phyloP scores from a whole-genome alignment of 2,888 invertebrate species.

The Scaptomyza parva region DNA sequence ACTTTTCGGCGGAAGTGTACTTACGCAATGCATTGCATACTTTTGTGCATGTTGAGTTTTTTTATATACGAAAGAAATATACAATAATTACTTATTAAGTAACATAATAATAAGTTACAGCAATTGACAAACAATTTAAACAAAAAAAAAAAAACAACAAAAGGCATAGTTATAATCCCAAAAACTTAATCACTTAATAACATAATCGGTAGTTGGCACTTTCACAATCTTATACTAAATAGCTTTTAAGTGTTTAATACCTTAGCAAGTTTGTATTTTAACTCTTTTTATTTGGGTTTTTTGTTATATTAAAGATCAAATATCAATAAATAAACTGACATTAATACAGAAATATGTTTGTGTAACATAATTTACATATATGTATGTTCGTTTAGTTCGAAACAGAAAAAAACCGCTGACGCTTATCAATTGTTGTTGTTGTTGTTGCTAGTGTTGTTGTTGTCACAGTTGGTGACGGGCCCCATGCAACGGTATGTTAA shows the following conservation, averaged over 20 bases:
- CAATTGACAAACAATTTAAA: slow-evolving; percentile 44
- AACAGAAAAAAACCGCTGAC: slow-evolving; percentile 11
- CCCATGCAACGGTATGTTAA: slow-evolving; percentile 46
- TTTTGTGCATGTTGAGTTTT: slow-evolving; percentile 41
- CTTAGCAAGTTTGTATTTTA: slow-evolving; percentile 25
- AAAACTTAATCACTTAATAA: slow-evolving; percentile 3
- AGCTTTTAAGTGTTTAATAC: slow-evolving; percentile 47
- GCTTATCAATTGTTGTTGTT: slow-evolving; percentile 58
- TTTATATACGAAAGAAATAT: slow-evolving; percentile 12
- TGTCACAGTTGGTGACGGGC: slow-evolving; percentile 50
- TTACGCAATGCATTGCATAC: slow-evolving; percentile 38
- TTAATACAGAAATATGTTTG: slow-evolving; percentile 15
- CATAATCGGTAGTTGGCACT: slow-evolving; percentile 33
- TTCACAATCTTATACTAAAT: slow-evolving; percentile 25
- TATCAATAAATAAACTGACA: slow-evolving; percentile 63
- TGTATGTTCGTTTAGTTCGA: slow-evolving; percentile 39
- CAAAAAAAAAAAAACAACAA: slow-evolving; percentile 30
- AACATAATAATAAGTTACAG: slow-evolving; percentile 14
- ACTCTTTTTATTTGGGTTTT: slow-evolving; percentile 49
- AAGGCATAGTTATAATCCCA: slow-evolving; percentile 29
- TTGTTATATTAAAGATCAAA: slow-evolving; percentile 67
- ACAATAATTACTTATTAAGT: slow-evolving; percentile 32
- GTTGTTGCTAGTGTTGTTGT: slow-evolving; percentile 58
- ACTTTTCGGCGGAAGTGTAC: slow-evolving; percentile 38
- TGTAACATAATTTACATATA: slow-evolving; percentile 26